Evolutionary conservation across 2,888 invertebrate species (phyloP), one percentile per base, ranked within the genome.

Genomic region (Melolontha melolontha): DNA sequence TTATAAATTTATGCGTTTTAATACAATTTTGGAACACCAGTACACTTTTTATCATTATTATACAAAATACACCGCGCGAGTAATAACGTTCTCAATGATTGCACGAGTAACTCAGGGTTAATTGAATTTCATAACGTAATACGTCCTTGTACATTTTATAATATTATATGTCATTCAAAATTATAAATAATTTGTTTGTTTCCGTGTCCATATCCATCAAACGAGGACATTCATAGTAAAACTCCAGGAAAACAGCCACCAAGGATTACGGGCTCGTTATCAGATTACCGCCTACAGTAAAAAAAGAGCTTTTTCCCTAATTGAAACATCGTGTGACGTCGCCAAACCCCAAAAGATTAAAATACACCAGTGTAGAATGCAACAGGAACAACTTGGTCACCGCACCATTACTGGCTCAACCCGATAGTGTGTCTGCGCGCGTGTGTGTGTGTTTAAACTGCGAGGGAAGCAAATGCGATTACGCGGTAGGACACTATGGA

Each of bases 391-490:
- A 34, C 39, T 40, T 14, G 54, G 39, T 39, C 14, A 14, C 39
- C 34, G 39, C 54, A 54, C 16, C 54, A 40, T 40, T 54, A 62
- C 52, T 47, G 16, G 39, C 62, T 62, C 52, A 62, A 67, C 47
- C 51, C 59, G 59, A 67, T 62, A 62, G 22, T 40, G 49, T 10
- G 10, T 34, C 12, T 50, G 12, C 27, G 34, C 22, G 12, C 27
- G 29, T 12, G 50, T 22, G 52, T 29, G 16, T 54, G 17, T 41
- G 40, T 67, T 62, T 59, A 62, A 67, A 67, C 22, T 17, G 47
- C 44, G 55, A 50, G 68, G 51, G 22, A 34, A 51, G 64, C 55
- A 68, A 68, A 68, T 64, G 57, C 51, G 68, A 68, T 68, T 68
- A 68, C 50, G 64, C 34, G 51, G 14, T 10, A 47, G 67, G 55